These are phyloP conservation scores for Anableps anableps DNA, from an alignment of 2,797 vertebrate genomes.

Conservation along the genomic window DNA sequence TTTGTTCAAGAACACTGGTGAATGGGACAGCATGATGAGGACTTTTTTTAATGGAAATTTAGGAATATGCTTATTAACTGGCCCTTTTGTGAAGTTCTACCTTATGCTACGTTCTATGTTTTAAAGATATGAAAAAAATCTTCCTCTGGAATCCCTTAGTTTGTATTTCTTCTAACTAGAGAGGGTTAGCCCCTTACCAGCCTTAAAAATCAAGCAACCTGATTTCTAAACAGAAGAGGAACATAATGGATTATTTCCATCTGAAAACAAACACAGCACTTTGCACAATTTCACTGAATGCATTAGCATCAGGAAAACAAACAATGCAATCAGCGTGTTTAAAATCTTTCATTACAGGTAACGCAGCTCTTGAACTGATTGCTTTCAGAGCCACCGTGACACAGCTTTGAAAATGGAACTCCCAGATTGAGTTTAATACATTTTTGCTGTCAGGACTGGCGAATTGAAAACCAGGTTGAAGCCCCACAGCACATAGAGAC, in stretches of 20 bases:
- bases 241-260: neutral
- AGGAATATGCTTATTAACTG: neutral
- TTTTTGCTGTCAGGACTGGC: neutral
- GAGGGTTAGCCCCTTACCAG: neutral
- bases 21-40: no score
- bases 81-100: neutral
- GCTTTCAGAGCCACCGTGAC: conserved; percentile 3
- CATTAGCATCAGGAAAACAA: conserved; percentile 8
- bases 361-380: conserved; percentile 18
- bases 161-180: neutral
- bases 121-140: neutral
- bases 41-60: neutral
- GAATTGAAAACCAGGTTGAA: conserved; percentile 9
- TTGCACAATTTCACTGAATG: conserved; percentile 1
- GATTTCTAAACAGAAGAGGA: conserved; percentile 11
- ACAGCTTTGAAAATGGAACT: conserved; percentile 1
- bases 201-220: conserved; percentile 4
- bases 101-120: no score
- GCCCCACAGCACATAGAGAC: conserved; percentile 13
- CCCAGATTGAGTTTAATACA: conserved; percentile 13
- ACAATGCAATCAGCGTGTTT: conserved; percentile 13
- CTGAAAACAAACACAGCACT: neutral
- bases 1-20: no score
- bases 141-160: neutral
- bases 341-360: conserved; percentile 21